Conservation (phyloP, 1,140 invertebrate genomes). For the Scaptomyza hsui region DNA sequence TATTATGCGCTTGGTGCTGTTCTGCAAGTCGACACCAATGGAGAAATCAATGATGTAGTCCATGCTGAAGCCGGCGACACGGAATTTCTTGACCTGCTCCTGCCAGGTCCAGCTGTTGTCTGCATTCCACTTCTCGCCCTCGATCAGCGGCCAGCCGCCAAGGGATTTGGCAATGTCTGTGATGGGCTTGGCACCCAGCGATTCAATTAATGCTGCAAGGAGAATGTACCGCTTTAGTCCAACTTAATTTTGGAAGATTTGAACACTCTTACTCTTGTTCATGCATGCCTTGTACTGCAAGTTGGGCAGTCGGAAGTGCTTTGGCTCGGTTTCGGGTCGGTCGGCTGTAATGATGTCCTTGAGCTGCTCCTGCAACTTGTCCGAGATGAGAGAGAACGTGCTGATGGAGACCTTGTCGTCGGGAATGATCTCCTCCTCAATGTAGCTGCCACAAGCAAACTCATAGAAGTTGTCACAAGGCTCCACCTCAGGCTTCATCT, state of each 20-base stretch:
- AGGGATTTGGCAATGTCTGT: constrained; percentile 89
- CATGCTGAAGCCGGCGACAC: constrained; percentile 91
- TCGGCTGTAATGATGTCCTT: constrained; percentile 90
- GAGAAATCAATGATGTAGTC: constrained; percentile 97
- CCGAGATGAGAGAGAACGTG: constrained; percentile 91
- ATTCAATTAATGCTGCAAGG: constrained; percentile 88
- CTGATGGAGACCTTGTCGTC: constrained; percentile 92
- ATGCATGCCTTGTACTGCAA: constrained; percentile 92
- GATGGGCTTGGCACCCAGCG: constrained; percentile 89
- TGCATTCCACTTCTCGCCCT: constrained; percentile 90
- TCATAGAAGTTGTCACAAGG: constrained; percentile 96
- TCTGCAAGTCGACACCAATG: constrained; percentile 95
- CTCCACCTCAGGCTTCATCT: constrained; percentile 90
- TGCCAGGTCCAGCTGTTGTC: constrained; percentile 91
- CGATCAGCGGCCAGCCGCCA: constrained; percentile 95
- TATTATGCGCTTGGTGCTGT: constrained; percentile 92
- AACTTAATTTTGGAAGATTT: too few species aligned
- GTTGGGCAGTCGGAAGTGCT: constrained; percentile 90
- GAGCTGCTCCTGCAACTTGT: constrained; percentile 91
- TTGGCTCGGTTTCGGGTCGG: constrained; percentile 87
- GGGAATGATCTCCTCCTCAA: constrained; percentile 90
- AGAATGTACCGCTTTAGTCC: not conserved
- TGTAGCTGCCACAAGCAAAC: constrained; percentile 91
- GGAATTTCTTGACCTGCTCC: constrained; percentile 92
- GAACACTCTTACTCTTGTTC: constrained; percentile 88